Percentiles rank a stretch among this genome's conserved stretches.
Conservation (phyloP, 2,888 invertebrate genomes). For the Brassicogethes aeneus region DNA sequence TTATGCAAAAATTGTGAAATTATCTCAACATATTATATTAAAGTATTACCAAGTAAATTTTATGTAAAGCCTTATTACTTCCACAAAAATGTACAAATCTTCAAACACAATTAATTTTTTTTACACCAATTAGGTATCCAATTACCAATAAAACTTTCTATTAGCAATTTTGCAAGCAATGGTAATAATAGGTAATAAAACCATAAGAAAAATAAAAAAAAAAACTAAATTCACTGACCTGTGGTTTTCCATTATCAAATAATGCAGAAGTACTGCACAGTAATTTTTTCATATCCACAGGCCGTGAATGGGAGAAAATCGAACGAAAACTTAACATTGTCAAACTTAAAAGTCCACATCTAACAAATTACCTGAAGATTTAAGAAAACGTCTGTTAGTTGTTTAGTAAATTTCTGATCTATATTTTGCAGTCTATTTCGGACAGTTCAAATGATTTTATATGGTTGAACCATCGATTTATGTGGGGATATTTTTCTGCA, state of each 20-base stretch:
- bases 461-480: conserved; percentile 54
- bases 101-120: no score
- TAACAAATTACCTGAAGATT: conserved; percentile 29
- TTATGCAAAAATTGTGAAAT: no score
- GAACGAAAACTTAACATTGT: conserved; percentile 20
- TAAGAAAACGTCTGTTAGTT: conserved; percentile 24
- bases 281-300: conserved; percentile 26
- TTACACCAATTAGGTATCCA: no score
- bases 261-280: conserved; percentile 23
- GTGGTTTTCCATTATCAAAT: conserved; percentile 29
- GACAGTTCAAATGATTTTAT: conserved; percentile 33
- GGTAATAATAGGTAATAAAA: no score
- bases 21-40: no score
- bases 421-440: not conserved
- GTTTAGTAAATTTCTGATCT: conserved; percentile 20
- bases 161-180: no score
- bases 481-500: conserved; percentile 40
- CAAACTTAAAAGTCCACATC: conserved; percentile 13
- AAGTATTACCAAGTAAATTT: no score
- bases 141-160: no score
- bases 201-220: no score
- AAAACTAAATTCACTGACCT: conserved; percentile 34
- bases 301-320: conserved; percentile 32
- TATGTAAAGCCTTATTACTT: no score
- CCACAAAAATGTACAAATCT: no score